These are phyloP conservation scores for Lamprologus lemairii DNA, from an alignment of 2,113 vertebrate species.

Conservation along the genomic window DNA sequence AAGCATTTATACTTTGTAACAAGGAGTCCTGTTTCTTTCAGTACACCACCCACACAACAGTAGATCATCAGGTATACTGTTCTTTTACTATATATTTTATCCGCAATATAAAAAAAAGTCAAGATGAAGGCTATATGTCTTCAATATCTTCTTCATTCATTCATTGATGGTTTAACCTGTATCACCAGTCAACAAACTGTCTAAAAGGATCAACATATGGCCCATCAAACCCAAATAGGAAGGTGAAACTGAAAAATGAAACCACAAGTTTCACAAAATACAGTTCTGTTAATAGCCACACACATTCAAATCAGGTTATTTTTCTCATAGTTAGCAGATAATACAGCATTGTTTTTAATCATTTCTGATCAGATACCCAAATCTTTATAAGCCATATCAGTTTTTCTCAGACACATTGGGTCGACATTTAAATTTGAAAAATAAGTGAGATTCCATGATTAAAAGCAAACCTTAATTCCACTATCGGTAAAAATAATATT, in stretches of 20 bases:
- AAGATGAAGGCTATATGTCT: neutral
- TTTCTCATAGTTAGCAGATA: neutral
- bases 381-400: neutral
- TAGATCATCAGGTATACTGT: neutral
- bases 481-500: neutral
- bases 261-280: neutral
- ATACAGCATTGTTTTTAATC: neutral
- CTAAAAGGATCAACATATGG: neutral
- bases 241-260: neutral
- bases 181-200: neutral
- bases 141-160: neutral
- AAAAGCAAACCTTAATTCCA: neutral
- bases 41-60: neutral
- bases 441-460: neutral
- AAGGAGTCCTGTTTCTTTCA: neutral
- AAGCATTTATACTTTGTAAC: neutral
- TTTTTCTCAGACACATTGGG: neutral
- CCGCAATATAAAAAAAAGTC: neutral
- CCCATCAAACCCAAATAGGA: neutral
- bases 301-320: neutral
- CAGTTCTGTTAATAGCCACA: neutral
- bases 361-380: neutral
- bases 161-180: neutral
- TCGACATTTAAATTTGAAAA: neutral
- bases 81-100: neutral